Base-by-base conservation (phyloP, 2,888 invertebrate species). In the Germaria angustata region DNA sequence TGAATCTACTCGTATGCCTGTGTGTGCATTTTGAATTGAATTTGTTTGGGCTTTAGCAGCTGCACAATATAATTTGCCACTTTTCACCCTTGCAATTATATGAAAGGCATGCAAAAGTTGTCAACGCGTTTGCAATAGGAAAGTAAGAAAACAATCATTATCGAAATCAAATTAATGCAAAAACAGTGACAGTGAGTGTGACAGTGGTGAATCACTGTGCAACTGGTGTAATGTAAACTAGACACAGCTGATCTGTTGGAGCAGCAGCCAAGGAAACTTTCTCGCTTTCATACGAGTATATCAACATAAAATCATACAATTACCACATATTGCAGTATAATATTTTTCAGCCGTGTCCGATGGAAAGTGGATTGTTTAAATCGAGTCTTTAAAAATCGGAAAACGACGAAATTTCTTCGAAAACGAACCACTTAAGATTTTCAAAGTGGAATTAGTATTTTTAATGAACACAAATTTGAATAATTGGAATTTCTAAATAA, bases 31-130 rank as follows among this genome's bases (percentile, higher is more conserved):
- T 66, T 73, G 75, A 75, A 79, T 75, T 76, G 71, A 51, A 79
- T 79, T 71, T 75, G 82, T 76, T 82, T 82, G 79, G 79, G 75
- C 71, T 79, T 79, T 79, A 79, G 79, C 82, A 82, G 82, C 82
- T 82, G 82, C 82, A 66, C 71, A 71, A 75, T 65, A 65, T 71
- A 76, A 79, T 79, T 79, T 75, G 82, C 75, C 66, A 73, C 66
- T 59, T 80, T 73, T 66, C 66, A 72, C 59, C 57, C 68, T 44
- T 77, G 46, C 36, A 61, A 53, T 44, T 53, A 46, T 11, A 36
- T 24, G 34, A 22, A 55, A 9, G 55, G 65, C 65, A 75, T 66
- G 55, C 65, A 55, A 49, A 66, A 32, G 11, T 57, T 46, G 34
- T 75, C 57, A 66, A n/a, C 36, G 75, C 46, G 57, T 75, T 75